Percentiles rank a stretch among this genome's conserved stretches.
These are phyloP conservation scores for Probaryconus sp. DNA, from an alignment of 1,140 invertebrate genomes.

Conservation along the genomic window DNA sequence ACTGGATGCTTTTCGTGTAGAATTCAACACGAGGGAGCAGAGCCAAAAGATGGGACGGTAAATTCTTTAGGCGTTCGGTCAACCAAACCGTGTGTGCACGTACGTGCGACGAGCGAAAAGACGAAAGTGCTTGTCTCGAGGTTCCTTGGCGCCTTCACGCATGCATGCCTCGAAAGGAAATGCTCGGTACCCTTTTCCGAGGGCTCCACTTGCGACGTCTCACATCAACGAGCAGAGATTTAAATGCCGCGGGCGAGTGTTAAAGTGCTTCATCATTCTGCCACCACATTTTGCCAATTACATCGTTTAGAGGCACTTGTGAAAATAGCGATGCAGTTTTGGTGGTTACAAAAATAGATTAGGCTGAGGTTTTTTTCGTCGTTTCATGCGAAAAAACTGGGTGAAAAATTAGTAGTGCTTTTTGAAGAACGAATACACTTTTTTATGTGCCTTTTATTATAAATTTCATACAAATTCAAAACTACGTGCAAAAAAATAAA, in stretches of 20 bases:
- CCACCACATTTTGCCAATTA: too few species aligned
- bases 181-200: slow-evolving; percentile 31
- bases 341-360: too few species aligned
- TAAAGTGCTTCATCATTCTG: too few species aligned
- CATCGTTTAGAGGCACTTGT: too few species aligned
- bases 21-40: slow-evolving; percentile 33
- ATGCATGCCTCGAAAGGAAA: slow-evolving; percentile 42
- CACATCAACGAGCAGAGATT: slow-evolving; percentile 32
- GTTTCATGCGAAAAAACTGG: too few species aligned
- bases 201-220: slow-evolving; percentile 1
- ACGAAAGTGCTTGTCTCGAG: slow-evolving; percentile 52
- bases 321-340: too few species aligned
- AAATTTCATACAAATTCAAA: too few species aligned
- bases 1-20: slow-evolving; percentile 39
- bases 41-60: slow-evolving; percentile 46
- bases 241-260: slow-evolving; percentile 11
- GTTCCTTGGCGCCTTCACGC: slow-evolving; percentile 48
- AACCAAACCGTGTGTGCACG: slow-evolving; percentile 32
- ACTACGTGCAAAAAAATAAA: too few species aligned
- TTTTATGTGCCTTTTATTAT: too few species aligned
- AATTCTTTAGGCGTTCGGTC: slow-evolving; percentile 40
- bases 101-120: slow-evolving; percentile 52
- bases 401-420: too few species aligned
- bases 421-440: too few species aligned
- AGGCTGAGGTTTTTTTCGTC: too few species aligned